Evolutionary conservation across 2,888 invertebrate genomes (phyloP).

Genomic region (Esperia sulphurella): DNA sequence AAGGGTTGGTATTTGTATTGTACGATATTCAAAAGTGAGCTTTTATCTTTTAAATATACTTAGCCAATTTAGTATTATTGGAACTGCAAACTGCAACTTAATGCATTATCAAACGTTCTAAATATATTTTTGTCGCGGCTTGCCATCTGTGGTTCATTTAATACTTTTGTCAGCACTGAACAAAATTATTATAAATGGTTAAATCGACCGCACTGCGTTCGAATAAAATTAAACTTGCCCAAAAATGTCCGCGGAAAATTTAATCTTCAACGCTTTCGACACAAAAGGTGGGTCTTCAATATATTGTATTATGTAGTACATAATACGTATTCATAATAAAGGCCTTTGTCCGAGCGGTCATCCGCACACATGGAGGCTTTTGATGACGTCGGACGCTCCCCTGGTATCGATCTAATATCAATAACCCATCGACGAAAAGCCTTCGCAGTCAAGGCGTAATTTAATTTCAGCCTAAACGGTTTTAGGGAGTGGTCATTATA

Average conservation of each 20-base stretch:
- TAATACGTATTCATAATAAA: not conserved
- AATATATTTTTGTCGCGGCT: too few species aligned
- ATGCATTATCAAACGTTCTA: too few species aligned
- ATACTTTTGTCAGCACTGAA: too few species aligned
- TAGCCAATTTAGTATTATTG: not conserved
- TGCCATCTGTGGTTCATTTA: too few species aligned
- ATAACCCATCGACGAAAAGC: slow-evolving; percentile 72
- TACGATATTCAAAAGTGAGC: too few species aligned
- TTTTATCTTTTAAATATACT: not conserved
- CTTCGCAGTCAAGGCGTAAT: slow-evolving; percentile 54
- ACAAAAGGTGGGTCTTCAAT: too few species aligned
- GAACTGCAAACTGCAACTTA: not conserved
- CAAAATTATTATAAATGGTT: too few species aligned
- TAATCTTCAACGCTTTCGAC: too few species aligned
- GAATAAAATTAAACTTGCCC: too few species aligned
- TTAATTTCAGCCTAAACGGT: slow-evolving; percentile 67
- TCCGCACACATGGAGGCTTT: not conserved
- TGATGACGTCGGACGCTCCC: slow-evolving; percentile 38
- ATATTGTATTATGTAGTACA: not conserved
- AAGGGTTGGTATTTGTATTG: too few species aligned
- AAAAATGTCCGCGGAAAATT: too few species aligned
- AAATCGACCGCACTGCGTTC: too few species aligned
- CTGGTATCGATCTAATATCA: slow-evolving; percentile 63
- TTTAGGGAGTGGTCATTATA: slow-evolving; percentile 55
- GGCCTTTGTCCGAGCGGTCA: not conserved